These are phyloP conservation scores for Pteropus alecto DNA, from an alignment of 2,113 vertebrate genomes.

Conservation along the genomic window DNA sequence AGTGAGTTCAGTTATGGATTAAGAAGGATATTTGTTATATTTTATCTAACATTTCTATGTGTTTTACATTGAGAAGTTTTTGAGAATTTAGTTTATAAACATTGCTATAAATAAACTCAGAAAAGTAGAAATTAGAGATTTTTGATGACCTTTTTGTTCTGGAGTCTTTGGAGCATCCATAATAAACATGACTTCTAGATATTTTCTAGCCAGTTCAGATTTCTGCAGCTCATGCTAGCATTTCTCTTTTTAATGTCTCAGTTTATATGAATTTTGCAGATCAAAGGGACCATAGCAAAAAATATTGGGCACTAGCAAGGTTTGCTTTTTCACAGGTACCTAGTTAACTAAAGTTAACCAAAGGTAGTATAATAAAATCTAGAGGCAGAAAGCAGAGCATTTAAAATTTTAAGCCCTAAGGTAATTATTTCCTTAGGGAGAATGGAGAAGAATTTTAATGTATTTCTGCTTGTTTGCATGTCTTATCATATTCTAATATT, in stretches of 20 bases:
- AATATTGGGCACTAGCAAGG: neutral
- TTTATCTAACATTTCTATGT: neutral
- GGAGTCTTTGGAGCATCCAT: neutral
- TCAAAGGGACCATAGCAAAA: neutral
- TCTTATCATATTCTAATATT: constrained; percentile 27
- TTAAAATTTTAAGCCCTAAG: constrained; percentile 25
- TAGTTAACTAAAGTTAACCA: neutral
- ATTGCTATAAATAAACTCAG: neutral
- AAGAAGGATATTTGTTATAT: constrained; percentile 7
- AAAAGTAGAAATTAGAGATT: neutral
- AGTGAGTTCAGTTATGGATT: neutral
- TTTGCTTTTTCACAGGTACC: neutral
- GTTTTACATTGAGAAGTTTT: neutral
- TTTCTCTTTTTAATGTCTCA: constrained; percentile 13
- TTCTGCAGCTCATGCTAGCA: neutral
- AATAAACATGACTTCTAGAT: neutral
- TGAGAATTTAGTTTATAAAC: neutral
- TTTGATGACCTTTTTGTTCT: neutral
- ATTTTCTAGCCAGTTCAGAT: neutral
- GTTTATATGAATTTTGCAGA: neutral
- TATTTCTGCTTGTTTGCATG: constrained; percentile 25
- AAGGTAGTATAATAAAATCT: neutral
- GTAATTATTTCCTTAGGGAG: constrained; percentile 27
- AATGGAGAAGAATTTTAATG: neutral
- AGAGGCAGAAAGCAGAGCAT: neutral